These are phyloP conservation scores for Epicauta chinensis DNA, from an alignment of 1,140 invertebrate species.

Conservation along the genomic window DNA sequence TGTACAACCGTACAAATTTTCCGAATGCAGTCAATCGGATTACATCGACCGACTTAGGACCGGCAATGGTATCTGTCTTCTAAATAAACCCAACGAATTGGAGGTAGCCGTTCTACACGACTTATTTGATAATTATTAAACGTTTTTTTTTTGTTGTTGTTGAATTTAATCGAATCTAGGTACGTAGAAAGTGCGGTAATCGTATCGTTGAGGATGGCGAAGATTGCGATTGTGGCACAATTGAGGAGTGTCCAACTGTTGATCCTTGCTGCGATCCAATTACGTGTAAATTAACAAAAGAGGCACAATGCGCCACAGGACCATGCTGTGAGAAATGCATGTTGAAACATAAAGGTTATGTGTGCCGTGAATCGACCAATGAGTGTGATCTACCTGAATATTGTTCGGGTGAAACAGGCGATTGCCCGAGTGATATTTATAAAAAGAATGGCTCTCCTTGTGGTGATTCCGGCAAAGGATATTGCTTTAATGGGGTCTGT, in stretches of 20 bases:
- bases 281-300: constrained; percentile 85
- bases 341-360: constrained; percentile 66
- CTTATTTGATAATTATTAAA: neutral
- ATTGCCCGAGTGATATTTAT: constrained; percentile 82
- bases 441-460: constrained; percentile 85
- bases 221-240: constrained; percentile 86
- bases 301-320: constrained; percentile 86
- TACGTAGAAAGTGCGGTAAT: constrained; percentile 82
- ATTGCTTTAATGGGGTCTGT: constrained; percentile 88
- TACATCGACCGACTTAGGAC: constrained; percentile 74
- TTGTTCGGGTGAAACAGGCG: constrained; percentile 77
- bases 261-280: constrained; percentile 95
- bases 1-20: constrained; percentile 90
- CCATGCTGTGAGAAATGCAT: constrained; percentile 76
- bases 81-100: constrained; percentile 88
- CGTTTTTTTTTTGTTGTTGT: neutral
- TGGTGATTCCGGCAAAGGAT: constrained; percentile 49
- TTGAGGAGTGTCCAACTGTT: constrained; percentile 73
- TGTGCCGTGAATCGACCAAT: constrained; percentile 77
- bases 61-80: constrained; percentile 77
- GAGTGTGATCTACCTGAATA: constrained; percentile 93
- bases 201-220: constrained; percentile 90
- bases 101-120: constrained; percentile 57
- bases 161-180: constrained; percentile 34
- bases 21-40: constrained; percentile 79